phyloP scores from a whole-genome alignment of 2,113 vertebrate species.

The Corvus cornix region DNA sequence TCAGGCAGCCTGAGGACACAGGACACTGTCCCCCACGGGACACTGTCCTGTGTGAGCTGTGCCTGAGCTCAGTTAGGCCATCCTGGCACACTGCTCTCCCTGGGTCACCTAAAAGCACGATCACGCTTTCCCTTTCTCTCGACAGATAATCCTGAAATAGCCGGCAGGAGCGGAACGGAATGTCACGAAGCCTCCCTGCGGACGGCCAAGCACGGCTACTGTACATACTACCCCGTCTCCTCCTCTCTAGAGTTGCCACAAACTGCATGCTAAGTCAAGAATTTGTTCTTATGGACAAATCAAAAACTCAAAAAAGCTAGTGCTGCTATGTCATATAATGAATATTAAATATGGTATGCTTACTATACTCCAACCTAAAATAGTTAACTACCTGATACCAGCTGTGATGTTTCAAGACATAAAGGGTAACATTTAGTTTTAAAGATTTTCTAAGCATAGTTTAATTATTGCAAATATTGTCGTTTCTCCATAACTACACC shows the following conservation, averaged over 20 bases:
- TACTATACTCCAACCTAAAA: constrained; percentile 86
- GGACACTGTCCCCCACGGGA: neutral
- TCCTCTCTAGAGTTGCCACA: constrained; percentile 95
- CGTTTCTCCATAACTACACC: constrained; percentile 79
- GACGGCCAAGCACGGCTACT: constrained; percentile 91
- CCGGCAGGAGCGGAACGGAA: constrained; percentile 79
- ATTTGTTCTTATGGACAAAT: constrained; percentile 84
- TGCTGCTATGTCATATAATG: constrained; percentile 85
- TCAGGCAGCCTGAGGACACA: neutral
- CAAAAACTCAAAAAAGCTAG: constrained; percentile 83
- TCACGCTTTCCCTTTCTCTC: constrained; percentile 65
- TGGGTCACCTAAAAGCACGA: neutral
- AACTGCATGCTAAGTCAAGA: constrained; percentile 98
- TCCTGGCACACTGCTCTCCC: neutral
- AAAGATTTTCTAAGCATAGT: constrained; percentile 80
- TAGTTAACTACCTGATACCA: constrained; percentile 87
- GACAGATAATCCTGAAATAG: constrained; percentile 99
- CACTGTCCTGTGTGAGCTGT: neutral
- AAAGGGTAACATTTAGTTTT: constrained; percentile 83
- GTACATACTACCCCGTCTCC: constrained; percentile 95
- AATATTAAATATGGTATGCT: constrained; percentile 88
- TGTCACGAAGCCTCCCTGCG: constrained; percentile 90
- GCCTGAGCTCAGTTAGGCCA: neutral
- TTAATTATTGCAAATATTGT: constrained; percentile 81
- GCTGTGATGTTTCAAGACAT: constrained; percentile 83